Evolutionary conservation across 2,888 invertebrate genomes (phyloP).

Genomic region (Halictus quadricinctus): DNA sequence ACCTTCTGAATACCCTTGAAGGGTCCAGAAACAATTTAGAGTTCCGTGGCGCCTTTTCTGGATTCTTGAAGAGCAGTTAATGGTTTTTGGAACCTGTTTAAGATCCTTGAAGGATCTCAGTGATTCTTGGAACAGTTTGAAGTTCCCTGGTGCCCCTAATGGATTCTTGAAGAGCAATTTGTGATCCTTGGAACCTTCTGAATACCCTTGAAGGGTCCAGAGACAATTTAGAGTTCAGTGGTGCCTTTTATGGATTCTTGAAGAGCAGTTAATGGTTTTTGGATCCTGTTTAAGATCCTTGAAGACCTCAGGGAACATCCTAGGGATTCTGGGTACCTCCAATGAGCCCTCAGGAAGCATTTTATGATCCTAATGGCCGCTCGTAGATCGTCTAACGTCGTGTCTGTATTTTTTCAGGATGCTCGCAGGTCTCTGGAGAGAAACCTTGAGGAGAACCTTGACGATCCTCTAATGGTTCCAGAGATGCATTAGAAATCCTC

Average conservation of each 20-base stretch:
- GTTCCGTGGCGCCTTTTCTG: not conserved
- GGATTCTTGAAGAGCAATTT: not conserved
- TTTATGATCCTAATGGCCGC: not conserved
- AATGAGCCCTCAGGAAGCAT: not conserved
- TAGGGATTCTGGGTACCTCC: not conserved
- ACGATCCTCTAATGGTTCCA: too few species aligned
- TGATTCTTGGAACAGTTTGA: not conserved
- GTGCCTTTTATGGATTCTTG: not conserved
- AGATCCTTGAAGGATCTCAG: not conserved
- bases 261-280: not conserved
- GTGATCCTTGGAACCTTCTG: not conserved
- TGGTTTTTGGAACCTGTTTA: not conserved
- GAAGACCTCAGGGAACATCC: not conserved
- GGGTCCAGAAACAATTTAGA: not conserved
- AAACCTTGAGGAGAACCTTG: too few species aligned
- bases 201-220: not conserved
- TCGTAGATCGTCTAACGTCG: too few species aligned
- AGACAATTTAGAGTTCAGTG: not conserved
- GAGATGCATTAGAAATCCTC: too few species aligned
- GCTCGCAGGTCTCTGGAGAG: too few species aligned
- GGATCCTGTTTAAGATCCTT: not conserved
- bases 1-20: not conserved
- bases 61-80: not conserved
- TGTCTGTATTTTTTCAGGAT: too few species aligned
- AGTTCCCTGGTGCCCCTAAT: not conserved